Conservation (phyloP, 2,113 vertebrate genomes). For the Charadrius vociferus region DNA sequence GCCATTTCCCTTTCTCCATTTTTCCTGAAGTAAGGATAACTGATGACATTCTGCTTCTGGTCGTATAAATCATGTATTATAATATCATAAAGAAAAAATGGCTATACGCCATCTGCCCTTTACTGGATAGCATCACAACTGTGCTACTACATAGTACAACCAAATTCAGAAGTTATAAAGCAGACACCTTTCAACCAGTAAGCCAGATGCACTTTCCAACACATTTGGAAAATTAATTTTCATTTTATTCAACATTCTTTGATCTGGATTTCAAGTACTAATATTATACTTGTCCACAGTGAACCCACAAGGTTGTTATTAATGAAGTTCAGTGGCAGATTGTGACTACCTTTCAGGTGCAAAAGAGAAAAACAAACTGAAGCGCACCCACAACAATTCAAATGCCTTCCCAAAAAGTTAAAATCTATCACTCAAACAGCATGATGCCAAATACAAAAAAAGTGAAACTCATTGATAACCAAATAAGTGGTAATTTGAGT, state of each 20-base stretch:
- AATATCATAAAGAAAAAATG: not conserved
- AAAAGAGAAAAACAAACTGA: not conserved
- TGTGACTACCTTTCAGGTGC: not conserved
- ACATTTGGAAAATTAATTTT: not conserved
- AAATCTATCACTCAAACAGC: not conserved
- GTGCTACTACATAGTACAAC: not conserved
- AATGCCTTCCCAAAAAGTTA: not conserved
- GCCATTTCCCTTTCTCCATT: not conserved
- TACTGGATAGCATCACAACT: not conserved
- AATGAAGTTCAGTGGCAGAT: not conserved
- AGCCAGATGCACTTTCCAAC: not conserved
- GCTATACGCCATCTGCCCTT: not conserved
- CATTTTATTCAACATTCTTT: not conserved
- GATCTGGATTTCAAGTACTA: not conserved
- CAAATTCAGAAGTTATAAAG: not conserved
- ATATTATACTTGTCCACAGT: not conserved
- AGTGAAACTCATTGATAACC: rapidly evolving
- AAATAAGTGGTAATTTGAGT: not conserved
- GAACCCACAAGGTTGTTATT: not conserved
- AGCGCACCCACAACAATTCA: not conserved
- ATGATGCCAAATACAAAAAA: not conserved
- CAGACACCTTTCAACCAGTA: not conserved
- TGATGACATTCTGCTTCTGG: not conserved
- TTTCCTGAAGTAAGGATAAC: not conserved
- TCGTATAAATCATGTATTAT: not conserved